phyloP scores from a whole-genome alignment of 1,140 invertebrate species.

The Diabrotica virgifera region DNA sequence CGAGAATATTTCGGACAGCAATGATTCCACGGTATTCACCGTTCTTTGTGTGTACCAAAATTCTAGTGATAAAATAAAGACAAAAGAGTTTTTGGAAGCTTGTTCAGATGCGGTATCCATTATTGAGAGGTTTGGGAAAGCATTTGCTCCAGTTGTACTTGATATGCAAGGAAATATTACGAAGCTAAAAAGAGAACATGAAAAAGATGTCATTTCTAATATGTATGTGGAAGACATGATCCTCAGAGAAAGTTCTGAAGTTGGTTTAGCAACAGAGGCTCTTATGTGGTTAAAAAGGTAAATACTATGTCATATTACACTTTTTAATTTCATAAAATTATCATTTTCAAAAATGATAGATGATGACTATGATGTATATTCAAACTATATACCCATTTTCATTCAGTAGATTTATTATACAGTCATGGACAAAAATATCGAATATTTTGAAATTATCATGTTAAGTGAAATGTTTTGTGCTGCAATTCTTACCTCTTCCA shows the following conservation, averaged over 20 bases:
- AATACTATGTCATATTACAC: too few species aligned
- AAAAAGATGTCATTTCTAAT: conserved; percentile 53
- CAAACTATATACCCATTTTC: too few species aligned
- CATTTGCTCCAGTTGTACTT: conserved; percentile 67
- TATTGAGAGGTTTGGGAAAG: conserved; percentile 67
- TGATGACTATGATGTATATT: too few species aligned
- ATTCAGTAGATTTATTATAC: too few species aligned
- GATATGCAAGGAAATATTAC: conserved; percentile 73
- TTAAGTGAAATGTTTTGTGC: too few species aligned
- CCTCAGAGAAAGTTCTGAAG: conserved; percentile 53
- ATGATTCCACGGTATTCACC: too few species aligned
- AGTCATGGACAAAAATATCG: too few species aligned
- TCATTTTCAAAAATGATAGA: too few species aligned
- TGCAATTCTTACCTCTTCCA: too few species aligned
- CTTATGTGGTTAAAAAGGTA: conserved; percentile 69
- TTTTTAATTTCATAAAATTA: conserved; percentile 45
- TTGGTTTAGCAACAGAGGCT: conserved; percentile 56
- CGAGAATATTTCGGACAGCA: too few species aligned
- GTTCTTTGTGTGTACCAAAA: conserved; percentile 8
- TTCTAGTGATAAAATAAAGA: conserved; percentile 56
- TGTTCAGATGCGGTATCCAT: conserved; percentile 57
- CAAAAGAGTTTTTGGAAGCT: conserved; percentile 60
- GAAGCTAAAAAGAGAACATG: conserved; percentile 63
- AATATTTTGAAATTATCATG: too few species aligned
- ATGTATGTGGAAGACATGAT: conserved; percentile 66